A percentile compares a stretch with the other conserved stretches of the same genome.
These are phyloP conservation scores for Agrypnia vestita DNA, from an alignment of 1,140 invertebrate species.

Conservation along the genomic window DNA sequence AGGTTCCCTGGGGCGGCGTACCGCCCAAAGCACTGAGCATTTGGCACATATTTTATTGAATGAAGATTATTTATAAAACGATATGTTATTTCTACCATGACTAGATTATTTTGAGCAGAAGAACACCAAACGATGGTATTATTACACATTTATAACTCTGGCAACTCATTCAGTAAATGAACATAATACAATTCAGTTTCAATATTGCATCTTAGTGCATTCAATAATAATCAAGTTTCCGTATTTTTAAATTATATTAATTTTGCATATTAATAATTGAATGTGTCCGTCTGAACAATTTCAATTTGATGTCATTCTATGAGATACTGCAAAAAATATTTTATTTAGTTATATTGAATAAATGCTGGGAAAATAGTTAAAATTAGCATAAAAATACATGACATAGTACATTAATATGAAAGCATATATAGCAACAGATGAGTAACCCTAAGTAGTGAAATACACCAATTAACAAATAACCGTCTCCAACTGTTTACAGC, in stretches of 20 bases:
- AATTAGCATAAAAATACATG: constrained; percentile 15
- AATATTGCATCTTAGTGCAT: too few species aligned
- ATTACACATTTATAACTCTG: constrained; percentile 13
- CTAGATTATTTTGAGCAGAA: constrained; percentile 61
- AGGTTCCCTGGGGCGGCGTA: neutral
- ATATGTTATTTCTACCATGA: constrained; percentile 62
- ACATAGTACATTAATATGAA: constrained; percentile 2
- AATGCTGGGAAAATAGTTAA: constrained; percentile 26
- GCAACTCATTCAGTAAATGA: neutral
- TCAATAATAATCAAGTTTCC: too few species aligned
- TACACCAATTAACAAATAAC: constrained; percentile 53
- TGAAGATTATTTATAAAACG: constrained; percentile 52
- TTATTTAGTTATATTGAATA: constrained; percentile 16
- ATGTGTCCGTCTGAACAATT: too few species aligned
- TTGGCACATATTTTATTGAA: constrained; percentile 57
- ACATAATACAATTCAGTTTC: too few species aligned
- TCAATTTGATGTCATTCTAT: neutral
- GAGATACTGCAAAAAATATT: neutral
- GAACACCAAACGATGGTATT: constrained; percentile 27
- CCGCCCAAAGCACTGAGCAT: constrained; percentile 12
- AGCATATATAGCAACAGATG: constrained; percentile 19
- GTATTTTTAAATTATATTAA: too few species aligned
- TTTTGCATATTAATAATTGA: too few species aligned
- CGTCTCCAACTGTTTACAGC: constrained; percentile 30
- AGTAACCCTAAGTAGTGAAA: constrained; percentile 44